Evolutionary conservation across 2,113 vertebrate genomes (phyloP).

Genomic region (Nibea coibor): DNA sequence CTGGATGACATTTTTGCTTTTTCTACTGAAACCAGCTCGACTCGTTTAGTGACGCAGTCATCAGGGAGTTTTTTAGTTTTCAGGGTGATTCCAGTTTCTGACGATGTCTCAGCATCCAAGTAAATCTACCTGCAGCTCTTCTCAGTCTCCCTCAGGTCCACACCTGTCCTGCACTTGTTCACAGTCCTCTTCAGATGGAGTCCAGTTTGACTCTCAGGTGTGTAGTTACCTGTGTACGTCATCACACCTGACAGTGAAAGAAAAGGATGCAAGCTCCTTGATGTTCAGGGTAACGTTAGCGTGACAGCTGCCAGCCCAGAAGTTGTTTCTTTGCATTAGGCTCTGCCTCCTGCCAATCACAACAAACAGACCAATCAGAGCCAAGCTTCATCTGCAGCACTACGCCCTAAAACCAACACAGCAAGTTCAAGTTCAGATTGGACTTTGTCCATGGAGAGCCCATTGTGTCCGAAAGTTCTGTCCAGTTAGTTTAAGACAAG

Average conservation of each 20-base stretch:
- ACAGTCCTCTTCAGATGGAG: slow-evolving; percentile 22
- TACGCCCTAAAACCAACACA: too few relatives aligned
- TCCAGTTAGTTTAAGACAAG: too few relatives aligned
- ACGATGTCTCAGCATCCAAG: neutral
- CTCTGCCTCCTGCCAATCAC: neutral
- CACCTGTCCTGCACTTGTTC: neutral
- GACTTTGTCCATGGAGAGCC: too few relatives aligned
- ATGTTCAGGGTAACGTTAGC: too few relatives aligned
- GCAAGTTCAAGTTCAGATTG: too few relatives aligned
- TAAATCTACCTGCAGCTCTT: neutral
- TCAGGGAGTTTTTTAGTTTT: slow-evolving; percentile 42
- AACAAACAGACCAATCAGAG: neutral
- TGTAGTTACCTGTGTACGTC: neutral
- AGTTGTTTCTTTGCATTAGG: neutral
- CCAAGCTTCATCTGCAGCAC: neutral
- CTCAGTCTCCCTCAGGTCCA: neutral
- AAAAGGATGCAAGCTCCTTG: too few relatives aligned
- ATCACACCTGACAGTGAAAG: too few relatives aligned
- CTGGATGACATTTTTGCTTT: slow-evolving; percentile 40
- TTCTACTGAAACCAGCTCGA: slow-evolving; percentile 56
- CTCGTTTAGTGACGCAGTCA: slow-evolving; percentile 38
- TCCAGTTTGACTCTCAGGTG: slow-evolving; percentile 23
- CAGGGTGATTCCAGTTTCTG: slow-evolving; percentile 52
- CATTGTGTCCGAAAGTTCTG: too few relatives aligned
- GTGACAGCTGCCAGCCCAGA: too few relatives aligned